Conservation (phyloP, 2,888 invertebrate species). For the Diarsia dahlii region DNA sequence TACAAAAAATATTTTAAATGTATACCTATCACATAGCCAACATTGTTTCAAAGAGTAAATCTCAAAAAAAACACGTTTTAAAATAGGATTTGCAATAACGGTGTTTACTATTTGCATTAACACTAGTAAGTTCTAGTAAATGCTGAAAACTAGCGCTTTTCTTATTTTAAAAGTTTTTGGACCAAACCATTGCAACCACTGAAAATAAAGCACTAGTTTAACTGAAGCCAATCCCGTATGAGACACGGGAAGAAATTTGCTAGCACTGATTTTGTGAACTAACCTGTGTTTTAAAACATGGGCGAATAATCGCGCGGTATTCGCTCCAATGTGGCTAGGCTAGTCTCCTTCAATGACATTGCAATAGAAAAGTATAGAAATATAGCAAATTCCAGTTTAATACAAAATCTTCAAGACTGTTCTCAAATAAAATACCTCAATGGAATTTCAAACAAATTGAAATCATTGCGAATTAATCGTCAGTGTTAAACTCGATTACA, state of each 20-base stretch:
- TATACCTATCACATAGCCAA: no score
- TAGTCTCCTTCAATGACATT: neutral
- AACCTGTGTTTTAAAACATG: neutral
- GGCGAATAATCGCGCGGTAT: neutral
- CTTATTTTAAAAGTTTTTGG: no score
- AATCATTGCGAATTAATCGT: conserved; percentile 19
- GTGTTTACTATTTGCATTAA: neutral
- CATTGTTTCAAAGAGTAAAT: no score
- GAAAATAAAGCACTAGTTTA: neutral
- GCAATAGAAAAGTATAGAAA: no score
- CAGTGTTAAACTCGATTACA: conserved; percentile 18
- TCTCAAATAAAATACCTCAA: neutral
- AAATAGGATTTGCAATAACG: neutral
- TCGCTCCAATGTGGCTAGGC: neutral
- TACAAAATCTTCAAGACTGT: conserved; percentile 2
- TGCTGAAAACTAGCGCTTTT: no score
- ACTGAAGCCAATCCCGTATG: neutral
- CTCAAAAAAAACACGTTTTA: no score
- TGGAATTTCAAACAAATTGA: conserved; percentile 28
- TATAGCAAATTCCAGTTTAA: neutral
- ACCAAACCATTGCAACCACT: no score
- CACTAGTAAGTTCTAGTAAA: neutral
- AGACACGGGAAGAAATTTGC: neutral
- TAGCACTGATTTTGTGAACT: neutral
- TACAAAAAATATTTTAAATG: neutral